Percentiles rank a stretch among this genome's conserved stretches.
phyloP scores from a whole-genome alignment of 2,797 vertebrate species.

The Ibycter americanus region DNA sequence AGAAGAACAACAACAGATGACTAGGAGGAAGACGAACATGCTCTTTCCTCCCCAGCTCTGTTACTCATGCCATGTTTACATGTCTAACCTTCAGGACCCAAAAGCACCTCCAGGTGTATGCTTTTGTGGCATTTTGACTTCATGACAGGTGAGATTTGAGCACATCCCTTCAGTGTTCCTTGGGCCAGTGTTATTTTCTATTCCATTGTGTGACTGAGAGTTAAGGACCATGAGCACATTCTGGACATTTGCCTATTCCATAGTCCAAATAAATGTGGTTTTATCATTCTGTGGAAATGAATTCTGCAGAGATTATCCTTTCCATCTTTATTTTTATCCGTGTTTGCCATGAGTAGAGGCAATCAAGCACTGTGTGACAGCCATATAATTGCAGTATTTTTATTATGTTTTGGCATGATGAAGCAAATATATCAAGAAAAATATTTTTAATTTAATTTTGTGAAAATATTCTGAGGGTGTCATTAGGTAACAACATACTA shows the following conservation, averaged over 20 bases:
- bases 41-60: neutral
- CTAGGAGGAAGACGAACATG: neutral
- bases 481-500: neutral
- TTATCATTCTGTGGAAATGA: neutral
- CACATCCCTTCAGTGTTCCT: neutral
- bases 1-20: neutral
- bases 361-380: neutral
- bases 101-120: neutral
- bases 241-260: neutral
- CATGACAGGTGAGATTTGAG: neutral
- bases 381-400: neutral
- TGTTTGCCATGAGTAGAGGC: neutral
- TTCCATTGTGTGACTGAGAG: neutral
- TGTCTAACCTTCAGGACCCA: neutral
- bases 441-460: neutral
- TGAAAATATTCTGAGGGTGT: neutral
- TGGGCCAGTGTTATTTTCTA: neutral
- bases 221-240: neutral
- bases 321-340: neutral
- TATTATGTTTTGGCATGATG: neutral
- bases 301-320: neutral
- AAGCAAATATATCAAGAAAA: neutral
- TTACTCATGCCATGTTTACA: neutral
- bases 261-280: neutral
- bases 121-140: neutral